Evolutionary conservation across 2,113 vertebrate genomes (phyloP).

Genomic region (Ellobius talpinus): DNA sequence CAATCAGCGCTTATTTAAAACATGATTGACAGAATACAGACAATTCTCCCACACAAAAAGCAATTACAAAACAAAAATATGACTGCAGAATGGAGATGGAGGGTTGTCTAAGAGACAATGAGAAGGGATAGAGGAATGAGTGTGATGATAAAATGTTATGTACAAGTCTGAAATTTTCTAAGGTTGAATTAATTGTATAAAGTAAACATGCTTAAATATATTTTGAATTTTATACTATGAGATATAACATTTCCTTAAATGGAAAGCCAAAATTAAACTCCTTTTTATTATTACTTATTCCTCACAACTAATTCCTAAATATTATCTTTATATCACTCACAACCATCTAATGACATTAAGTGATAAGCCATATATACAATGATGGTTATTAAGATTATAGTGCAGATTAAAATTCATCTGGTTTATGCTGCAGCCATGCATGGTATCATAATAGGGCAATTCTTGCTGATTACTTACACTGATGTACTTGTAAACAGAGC

Average conservation of each 20-base stretch:
- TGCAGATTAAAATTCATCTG: background rate
- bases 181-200: background rate
- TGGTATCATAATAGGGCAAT: background rate
- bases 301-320: background rate
- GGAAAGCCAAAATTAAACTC: background rate
- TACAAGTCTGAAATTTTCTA: background rate
- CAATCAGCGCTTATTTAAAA: too few species aligned
- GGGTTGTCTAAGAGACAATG: too few species aligned
- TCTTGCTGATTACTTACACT: background rate
- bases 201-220: background rate
- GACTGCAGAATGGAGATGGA: too few species aligned
- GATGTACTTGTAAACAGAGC: background rate
- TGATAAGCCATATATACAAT: background rate
- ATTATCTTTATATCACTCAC: background rate
- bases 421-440: background rate
- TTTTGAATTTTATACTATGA: background rate
- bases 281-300: background rate
- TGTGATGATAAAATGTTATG: background rate
- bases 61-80: background rate
- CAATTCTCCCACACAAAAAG: too few species aligned
- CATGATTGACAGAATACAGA: too few species aligned
- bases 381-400: background rate
- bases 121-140: too few species aligned
- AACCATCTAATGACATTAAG: background rate
- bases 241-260: background rate